Percentiles rank a stretch among this genome's conserved stretches.
phyloP scores from a whole-genome alignment of 2,888 invertebrate species.

The Tyria jacobaeae region DNA sequence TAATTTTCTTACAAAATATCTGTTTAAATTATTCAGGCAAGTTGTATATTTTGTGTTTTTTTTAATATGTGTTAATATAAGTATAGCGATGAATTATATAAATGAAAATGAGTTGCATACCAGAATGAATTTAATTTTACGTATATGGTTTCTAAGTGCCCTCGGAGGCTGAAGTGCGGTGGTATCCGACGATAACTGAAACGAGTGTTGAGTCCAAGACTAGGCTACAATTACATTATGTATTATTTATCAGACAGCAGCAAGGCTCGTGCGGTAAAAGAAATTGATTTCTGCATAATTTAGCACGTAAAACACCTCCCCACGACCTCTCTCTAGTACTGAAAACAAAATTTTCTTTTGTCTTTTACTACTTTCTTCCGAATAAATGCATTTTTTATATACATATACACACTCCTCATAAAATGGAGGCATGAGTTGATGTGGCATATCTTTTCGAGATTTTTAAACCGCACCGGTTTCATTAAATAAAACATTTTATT shows the following conservation, averaged over 20 bases:
- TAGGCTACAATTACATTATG: conserved; percentile 81
- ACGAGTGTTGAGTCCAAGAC: conserved; percentile 51
- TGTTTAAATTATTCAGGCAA: neutral
- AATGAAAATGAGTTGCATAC: conserved; percentile 8
- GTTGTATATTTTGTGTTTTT: conserved; percentile 2
- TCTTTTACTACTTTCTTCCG: conserved; percentile 78
- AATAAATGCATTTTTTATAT: conserved; percentile 77
- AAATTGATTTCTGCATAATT: conserved; percentile 87
- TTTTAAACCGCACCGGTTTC: conserved; percentile 41
- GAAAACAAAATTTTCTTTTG: conserved; percentile 84
- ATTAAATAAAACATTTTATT: conserved; percentile 59
- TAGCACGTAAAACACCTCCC: conserved; percentile 81
- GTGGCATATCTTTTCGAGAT: conserved; percentile 26
- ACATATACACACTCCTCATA: conserved; percentile 54
- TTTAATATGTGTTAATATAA: conserved; percentile 3
- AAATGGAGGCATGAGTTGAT: conserved; percentile 55
- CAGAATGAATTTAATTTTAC: conserved; percentile 10
- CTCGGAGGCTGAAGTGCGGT: neutral
- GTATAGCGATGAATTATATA: conserved; percentile 15
- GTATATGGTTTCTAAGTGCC: conserved; percentile 1
- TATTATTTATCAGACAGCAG: conserved; percentile 80
- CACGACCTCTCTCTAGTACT: conserved; percentile 75
- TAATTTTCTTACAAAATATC: neutral
- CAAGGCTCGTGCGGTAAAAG: conserved; percentile 73
- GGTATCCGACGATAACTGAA: conserved; percentile 15